Conservation (phyloP, 2,113 vertebrate species). For the Heliornis fulica region DNA sequence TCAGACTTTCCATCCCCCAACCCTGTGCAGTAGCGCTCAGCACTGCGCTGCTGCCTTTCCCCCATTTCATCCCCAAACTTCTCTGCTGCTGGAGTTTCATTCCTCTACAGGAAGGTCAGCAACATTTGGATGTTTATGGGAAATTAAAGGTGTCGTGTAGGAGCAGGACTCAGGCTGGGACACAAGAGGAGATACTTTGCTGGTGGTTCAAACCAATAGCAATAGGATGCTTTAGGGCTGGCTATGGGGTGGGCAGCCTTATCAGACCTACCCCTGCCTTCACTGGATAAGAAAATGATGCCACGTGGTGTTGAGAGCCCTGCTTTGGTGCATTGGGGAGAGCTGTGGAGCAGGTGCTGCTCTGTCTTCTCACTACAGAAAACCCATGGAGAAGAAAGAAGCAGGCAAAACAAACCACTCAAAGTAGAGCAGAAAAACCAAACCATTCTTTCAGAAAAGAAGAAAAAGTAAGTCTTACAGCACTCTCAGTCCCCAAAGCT, state of each 20-base stretch:
- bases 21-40: neutral
- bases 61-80: neutral
- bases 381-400: neutral
- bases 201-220: neutral
- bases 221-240: neutral
- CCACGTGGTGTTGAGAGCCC: neutral
- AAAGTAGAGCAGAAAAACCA: neutral
- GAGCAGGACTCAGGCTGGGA: neutral
- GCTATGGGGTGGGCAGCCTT: accelerated
- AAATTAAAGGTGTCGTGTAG: neutral
- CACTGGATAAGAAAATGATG: accelerated
- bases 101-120: accelerated
- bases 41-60: neutral
- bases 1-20: neutral
- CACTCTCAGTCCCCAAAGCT: slow-evolving; percentile 23
- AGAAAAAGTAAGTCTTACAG: slow-evolving; percentile 12
- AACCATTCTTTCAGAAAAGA: neutral
- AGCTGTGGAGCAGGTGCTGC: neutral
- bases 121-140: neutral
- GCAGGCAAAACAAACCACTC: neutral
- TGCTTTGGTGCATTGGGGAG: accelerated
- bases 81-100: neutral
- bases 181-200: neutral
- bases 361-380: neutral
- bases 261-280: neutral